A percentile compares a stretch with the other conserved stretches of the same genome.
phyloP scores from a whole-genome alignment of 2,797 vertebrate species.

The Scyliorhinus canicula region DNA sequence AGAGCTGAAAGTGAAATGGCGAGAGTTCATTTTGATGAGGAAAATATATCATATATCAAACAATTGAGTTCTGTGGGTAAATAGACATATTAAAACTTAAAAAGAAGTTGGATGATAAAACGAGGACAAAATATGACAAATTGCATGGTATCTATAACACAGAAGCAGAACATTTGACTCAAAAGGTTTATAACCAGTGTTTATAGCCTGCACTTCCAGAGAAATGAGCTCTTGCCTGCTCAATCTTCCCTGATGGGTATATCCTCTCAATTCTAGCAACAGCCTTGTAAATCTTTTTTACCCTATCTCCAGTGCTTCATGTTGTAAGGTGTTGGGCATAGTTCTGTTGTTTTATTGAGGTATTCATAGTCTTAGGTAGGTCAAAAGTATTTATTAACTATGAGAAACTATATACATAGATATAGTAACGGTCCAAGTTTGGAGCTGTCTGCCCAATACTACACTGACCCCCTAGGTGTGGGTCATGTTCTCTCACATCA shows the following conservation, averaged over 20 bases:
- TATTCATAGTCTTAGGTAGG: too few species aligned
- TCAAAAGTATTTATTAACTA: too few species aligned
- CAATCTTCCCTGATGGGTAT: too few species aligned
- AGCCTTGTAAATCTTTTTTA: background rate
- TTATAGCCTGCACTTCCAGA: background rate
- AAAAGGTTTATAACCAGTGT: background rate
- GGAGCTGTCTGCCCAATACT: too few species aligned
- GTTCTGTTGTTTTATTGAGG: too few species aligned
- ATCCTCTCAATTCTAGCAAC: background rate
- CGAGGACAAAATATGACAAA: background rate
- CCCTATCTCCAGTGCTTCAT: too few species aligned
- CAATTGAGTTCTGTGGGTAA: background rate
- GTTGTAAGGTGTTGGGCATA: too few species aligned
- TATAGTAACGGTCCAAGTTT: too few species aligned
- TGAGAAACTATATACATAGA: too few species aligned
- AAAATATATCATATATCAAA: background rate
- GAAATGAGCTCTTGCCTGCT: background rate
- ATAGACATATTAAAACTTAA: background rate
- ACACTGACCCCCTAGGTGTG: too few species aligned
- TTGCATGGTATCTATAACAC: background rate
- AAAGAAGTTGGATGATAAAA: background rate
- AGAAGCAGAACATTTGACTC: background rate
- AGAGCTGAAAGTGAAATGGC: background rate
- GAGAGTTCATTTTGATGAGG: background rate
- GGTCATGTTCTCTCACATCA: too few species aligned